A percentile compares a stretch with the other conserved stretches of the same genome.
phyloP scores from a whole-genome alignment of 2,888 invertebrate species.

The Pasiphila rectangulata region DNA sequence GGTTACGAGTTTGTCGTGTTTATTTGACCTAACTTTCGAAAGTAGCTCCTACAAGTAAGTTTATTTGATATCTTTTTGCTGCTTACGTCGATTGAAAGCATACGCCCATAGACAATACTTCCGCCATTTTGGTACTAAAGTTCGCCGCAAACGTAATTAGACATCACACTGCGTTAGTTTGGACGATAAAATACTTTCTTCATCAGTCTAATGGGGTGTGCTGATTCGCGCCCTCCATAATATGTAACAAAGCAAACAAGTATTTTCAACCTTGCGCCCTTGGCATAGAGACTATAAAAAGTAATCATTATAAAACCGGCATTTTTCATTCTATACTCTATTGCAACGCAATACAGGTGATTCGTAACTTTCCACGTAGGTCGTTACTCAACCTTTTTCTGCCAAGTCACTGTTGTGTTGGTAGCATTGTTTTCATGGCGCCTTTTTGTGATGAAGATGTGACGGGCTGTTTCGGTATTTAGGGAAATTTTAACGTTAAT shows the following conservation, averaged over 20 bases:
- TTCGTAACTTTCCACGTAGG: slow-evolving; percentile 20
- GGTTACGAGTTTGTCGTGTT: no score
- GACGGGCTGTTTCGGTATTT: slow-evolving; percentile 27
- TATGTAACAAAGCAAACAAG: slow-evolving; percentile 12
- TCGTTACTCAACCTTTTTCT: slow-evolving; percentile 43
- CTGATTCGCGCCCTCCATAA: slow-evolving; percentile 43
- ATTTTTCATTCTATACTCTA: slow-evolving; percentile 22
- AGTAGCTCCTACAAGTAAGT: no score
- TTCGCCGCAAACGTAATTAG: slow-evolving; percentile 30
- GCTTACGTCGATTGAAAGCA: no score
- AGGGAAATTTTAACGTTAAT: slow-evolving; percentile 12
- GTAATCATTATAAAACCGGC: slow-evolving; percentile 7
- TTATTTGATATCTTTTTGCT: no score
- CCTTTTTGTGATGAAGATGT: slow-evolving; percentile 35
- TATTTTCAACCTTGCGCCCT: slow-evolving; percentile 13
- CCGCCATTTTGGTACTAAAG: slow-evolving; percentile 14
- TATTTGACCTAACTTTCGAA: no score
- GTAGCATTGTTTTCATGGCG: slow-evolving; percentile 34
- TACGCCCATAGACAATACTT: neutral
- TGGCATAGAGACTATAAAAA: slow-evolving; percentile 13
- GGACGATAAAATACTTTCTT: slow-evolving; percentile 58
- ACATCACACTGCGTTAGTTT: slow-evolving; percentile 29
- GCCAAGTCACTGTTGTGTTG: slow-evolving; percentile 46
- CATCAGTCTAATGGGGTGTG: slow-evolving; percentile 60
- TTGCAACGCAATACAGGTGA: slow-evolving; percentile 16